Percentiles rank a stretch among this genome's conserved stretches.
These are phyloP conservation scores for Aphis gossypii DNA, from an alignment of 1,140 invertebrate genomes.

Conservation along the genomic window DNA sequence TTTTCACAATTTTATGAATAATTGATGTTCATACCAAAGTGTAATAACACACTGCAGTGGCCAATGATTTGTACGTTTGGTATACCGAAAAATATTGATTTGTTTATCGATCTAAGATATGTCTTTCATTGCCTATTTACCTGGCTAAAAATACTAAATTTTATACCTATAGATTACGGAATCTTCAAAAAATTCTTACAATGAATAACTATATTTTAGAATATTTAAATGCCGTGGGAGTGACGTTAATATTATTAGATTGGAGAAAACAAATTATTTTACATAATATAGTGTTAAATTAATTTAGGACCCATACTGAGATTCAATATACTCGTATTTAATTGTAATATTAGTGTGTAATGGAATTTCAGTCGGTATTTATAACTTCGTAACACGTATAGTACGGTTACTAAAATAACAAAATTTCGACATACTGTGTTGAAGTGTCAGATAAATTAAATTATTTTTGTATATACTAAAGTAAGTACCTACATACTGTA, in stretches of 20 bases:
- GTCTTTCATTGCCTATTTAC: no score
- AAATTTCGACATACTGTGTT: not conserved
- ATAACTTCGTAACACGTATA: not conserved
- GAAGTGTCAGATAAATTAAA: not conserved
- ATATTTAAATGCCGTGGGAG: no score
- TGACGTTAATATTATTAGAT: no score
- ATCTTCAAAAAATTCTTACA: no score
- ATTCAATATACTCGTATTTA: not conserved
- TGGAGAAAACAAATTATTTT: no score
- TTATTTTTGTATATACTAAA: not conserved
- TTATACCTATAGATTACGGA: no score
- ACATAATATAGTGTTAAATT: no score
- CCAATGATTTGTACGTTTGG: not conserved
- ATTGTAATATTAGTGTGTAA: not conserved
- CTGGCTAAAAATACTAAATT: no score
- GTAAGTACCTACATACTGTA: not conserved
- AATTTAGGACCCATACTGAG: not conserved
- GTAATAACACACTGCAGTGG: not conserved
- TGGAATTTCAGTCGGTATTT: not conserved
- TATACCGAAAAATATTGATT: no score
- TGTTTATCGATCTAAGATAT: no score
- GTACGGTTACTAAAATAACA: not conserved
- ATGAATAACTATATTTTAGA: no score
- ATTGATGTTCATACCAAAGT: not conserved
- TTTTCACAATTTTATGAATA: not conserved